These are phyloP conservation scores for Glossosoma conforme DNA, from an alignment of 1,140 invertebrate genomes.

Conservation along the genomic window DNA sequence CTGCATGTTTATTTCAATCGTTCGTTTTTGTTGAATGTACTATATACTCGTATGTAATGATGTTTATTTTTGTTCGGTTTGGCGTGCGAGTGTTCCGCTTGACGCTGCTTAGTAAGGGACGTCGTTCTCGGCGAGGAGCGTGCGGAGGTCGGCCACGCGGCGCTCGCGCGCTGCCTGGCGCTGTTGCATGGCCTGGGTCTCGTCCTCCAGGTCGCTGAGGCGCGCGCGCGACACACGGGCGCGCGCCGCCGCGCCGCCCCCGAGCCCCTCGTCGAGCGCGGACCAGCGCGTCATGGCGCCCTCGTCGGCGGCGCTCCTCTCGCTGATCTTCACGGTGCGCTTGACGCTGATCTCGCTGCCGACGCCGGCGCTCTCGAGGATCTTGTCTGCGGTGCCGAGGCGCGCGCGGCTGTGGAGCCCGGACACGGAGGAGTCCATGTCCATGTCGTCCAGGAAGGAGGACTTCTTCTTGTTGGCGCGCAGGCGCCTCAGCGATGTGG, in stretches of 20 bases:
- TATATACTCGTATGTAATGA: no score
- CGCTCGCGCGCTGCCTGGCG: slow-evolving; percentile 53
- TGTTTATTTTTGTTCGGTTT: no score
- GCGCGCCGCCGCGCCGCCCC: slow-evolving; percentile 36
- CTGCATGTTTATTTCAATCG: no score
- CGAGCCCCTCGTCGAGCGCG: slow-evolving; percentile 42
- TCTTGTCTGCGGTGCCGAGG: slow-evolving; percentile 51
- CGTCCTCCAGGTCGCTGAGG: slow-evolving; percentile 55
- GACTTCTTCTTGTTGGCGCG: slow-evolving; percentile 52
- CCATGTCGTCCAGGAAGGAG: slow-evolving; percentile 51
- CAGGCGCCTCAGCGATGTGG: slow-evolving; percentile 46
- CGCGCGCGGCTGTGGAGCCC: slow-evolving; percentile 51
- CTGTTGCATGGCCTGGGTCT: slow-evolving; percentile 54
- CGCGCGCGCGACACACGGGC: slow-evolving; percentile 48
- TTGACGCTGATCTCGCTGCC: slow-evolving; percentile 47
- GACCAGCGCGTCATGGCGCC: slow-evolving; percentile 51
- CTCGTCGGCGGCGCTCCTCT: slow-evolving; percentile 31
- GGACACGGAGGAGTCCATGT: slow-evolving; percentile 51
- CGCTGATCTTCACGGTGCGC: slow-evolving; percentile 44
- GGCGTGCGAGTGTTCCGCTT: not conserved
- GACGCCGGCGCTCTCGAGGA: slow-evolving; percentile 55
- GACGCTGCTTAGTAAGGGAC: not conserved
- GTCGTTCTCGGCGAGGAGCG: slow-evolving; percentile 52
- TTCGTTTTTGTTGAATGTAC: no score
- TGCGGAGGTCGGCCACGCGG: slow-evolving; percentile 51